Percentiles rank a stretch among this genome's conserved stretches.
Evolutionary conservation across 2,113 vertebrate genomes (phyloP).

Genomic region (Mus spicilegus): DNA sequence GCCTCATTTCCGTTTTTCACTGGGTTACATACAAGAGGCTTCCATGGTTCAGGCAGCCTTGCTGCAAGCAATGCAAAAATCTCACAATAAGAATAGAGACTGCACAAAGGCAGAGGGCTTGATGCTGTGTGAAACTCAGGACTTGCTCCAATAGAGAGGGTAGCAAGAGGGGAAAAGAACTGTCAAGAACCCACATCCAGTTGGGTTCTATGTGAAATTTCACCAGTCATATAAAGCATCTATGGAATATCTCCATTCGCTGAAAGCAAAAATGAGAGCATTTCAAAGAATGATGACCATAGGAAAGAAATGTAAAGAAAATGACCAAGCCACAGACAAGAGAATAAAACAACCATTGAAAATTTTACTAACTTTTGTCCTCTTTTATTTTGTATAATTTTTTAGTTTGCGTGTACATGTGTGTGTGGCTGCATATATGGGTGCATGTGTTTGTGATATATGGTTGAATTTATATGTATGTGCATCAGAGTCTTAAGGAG

Average conservation of each 20-base stretch:
- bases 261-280: neutral
- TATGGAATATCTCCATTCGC: neutral
- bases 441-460: no score
- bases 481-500: neutral
- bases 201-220: constrained; percentile 26
- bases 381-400: neutral
- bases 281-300: neutral
- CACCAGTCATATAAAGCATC: constrained; percentile 34
- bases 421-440: neutral
- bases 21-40: constrained; percentile 84
- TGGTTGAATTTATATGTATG: neutral
- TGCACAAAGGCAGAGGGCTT: constrained; percentile 80
- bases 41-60: constrained; percentile 88
- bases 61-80: constrained; percentile 79
- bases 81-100: constrained; percentile 76
- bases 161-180: neutral
- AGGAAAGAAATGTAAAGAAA: neutral
- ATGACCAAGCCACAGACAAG: neutral
- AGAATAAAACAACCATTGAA: constrained; percentile 1
- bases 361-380: neutral
- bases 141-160: neutral
- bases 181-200: neutral
- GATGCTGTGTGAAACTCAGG: constrained; percentile 73
- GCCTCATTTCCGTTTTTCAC: constrained; percentile 83
- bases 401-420: neutral